Conservation (phyloP, 1,140 invertebrate genomes). For the Melitaea cinxia region DNA sequence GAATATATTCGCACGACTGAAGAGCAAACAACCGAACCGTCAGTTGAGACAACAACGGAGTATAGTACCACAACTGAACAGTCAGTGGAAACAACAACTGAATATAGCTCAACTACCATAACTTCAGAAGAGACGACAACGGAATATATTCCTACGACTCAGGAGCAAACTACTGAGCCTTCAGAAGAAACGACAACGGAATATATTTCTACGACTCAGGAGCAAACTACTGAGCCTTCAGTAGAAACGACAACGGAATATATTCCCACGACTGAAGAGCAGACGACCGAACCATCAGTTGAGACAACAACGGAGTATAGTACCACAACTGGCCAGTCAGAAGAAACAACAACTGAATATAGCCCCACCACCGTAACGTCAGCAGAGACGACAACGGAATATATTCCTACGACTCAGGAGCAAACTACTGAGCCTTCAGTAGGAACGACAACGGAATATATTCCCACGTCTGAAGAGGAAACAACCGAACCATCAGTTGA, state of each 20-base stretch:
- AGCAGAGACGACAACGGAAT: background rate
- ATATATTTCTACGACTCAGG: background rate
- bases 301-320: constrained; percentile 17
- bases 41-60: constrained; percentile 10
- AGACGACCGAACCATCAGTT: no score
- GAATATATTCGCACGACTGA: background rate
- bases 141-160: no score
- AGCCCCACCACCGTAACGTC: background rate
- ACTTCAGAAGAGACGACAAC: constrained; percentile 8
- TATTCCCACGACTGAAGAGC: background rate
- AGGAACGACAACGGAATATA: constrained; percentile 15
- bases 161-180: background rate
- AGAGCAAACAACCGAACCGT: constrained; percentile 9
- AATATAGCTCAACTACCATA: background rate
- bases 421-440: constrained; percentile 3
- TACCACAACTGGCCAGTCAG: no score
- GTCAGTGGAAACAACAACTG: background rate
- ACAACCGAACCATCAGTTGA: background rate
- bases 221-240: background rate
- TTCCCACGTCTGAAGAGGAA: constrained; percentile 19
- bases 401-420: background rate
- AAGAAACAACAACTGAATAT: no score
- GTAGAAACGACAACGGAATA: background rate
- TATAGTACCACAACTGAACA: no score
- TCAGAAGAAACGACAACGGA: background rate